Evolutionary conservation across 2,888 invertebrate species (phyloP).

Genomic region (Trisateles emortualis): DNA sequence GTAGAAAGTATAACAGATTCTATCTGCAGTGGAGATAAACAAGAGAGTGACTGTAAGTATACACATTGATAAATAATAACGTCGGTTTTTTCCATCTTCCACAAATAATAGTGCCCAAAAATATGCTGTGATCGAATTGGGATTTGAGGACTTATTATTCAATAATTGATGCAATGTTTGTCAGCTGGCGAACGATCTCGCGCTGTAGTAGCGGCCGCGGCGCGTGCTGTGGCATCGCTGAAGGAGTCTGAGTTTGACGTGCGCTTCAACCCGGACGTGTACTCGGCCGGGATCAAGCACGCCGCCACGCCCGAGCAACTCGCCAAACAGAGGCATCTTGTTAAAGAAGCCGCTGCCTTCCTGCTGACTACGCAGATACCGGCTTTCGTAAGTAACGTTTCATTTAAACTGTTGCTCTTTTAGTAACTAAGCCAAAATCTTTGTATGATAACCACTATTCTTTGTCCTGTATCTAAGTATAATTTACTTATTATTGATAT

Average conservation of each 20-base stretch:
- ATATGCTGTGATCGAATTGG: no score
- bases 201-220: constrained; percentile 95
- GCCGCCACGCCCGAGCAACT: constrained; percentile 89
- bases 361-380: constrained; percentile 97
- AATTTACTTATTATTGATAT: no score
- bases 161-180: neutral
- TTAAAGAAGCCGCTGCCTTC: constrained; percentile 98
- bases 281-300: constrained; percentile 97
- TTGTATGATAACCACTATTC: no score
- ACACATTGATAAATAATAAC: neutral
- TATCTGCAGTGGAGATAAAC: constrained; percentile 91
- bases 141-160: no score
- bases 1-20: constrained; percentile 95
- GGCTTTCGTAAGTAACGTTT: constrained; percentile 90
- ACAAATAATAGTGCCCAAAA: no score
- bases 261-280: constrained; percentile 99
- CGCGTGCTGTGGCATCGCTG: constrained; percentile 96
- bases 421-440: no score
- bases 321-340: constrained; percentile 94
- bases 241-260: constrained; percentile 98
- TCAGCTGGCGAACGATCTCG: constrained; percentile 92
- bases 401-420: no score
- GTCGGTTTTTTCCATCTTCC: neutral
- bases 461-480: no score
- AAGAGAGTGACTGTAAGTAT: constrained; percentile 88